phyloP scores from a whole-genome alignment of 2,113 vertebrate genomes.

The Cyprinodon brontotheroides region DNA sequence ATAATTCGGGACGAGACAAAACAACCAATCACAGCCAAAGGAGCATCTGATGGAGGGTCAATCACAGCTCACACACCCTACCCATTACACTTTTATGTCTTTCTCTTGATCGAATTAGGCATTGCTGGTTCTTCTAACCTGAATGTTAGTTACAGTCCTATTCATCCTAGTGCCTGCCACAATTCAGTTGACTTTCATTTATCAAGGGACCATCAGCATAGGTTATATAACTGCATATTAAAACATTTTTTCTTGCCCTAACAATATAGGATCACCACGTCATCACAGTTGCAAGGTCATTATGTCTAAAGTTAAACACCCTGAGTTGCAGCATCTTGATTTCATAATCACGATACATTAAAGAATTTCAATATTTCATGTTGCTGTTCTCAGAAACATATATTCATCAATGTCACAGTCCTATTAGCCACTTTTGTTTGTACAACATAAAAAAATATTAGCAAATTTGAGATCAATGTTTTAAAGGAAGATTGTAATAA shows the following conservation, averaged over 20 bases:
- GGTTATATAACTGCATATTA: slow-evolving; percentile 69
- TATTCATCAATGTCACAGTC: too few relatives aligned
- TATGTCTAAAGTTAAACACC: slow-evolving; percentile 71
- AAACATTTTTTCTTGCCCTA: slow-evolving; percentile 73
- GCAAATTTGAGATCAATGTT: slow-evolving; percentile 6
- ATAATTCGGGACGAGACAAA: too few relatives aligned
- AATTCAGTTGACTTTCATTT: slow-evolving; percentile 82
- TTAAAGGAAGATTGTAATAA: slow-evolving; percentile 30
- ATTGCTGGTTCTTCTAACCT: slow-evolving; percentile 55
- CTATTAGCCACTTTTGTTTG: too few relatives aligned
- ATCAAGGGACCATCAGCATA: slow-evolving; percentile 72
- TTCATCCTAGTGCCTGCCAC: slow-evolving; percentile 79
- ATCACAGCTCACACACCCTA: too few relatives aligned
- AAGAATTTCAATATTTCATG: too few relatives aligned
- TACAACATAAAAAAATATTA: neutral
- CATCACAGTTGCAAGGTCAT: slow-evolving; percentile 68
- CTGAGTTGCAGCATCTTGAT: slow-evolving; percentile 52
- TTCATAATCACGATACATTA: too few relatives aligned
- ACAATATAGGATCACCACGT: slow-evolving; percentile 70
- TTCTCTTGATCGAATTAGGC: slow-evolving; percentile 64
- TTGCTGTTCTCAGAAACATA: neutral
- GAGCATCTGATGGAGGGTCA: too few relatives aligned
- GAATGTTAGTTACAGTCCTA: slow-evolving; percentile 68
- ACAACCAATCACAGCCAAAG: too few relatives aligned
- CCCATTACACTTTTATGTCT: slow-evolving; percentile 39